Conservation (phyloP, 2,113 vertebrate species). For the Mohoua ochrocephala region DNA sequence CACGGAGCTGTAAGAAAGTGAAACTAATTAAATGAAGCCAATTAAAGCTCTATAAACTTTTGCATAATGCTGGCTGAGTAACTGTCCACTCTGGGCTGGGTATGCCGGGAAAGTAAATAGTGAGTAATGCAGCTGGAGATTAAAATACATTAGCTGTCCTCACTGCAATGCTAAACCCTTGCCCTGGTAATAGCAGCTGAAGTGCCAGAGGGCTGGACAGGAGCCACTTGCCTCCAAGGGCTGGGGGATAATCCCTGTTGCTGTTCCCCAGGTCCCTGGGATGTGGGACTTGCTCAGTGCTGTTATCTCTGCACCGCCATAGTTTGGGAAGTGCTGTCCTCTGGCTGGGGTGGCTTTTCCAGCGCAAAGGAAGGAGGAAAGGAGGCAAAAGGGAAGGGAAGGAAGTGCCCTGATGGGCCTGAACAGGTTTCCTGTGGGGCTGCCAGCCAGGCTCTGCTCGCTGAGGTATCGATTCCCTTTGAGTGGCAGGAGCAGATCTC, state of each 20-base stretch:
- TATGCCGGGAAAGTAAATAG: conserved; percentile 21
- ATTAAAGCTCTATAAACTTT: neutral
- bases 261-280: neutral
- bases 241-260: neutral
- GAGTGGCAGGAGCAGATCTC: conserved; percentile 55
- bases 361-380: neutral
- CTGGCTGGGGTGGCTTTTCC: neutral
- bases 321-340: neutral
- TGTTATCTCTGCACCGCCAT: neutral
- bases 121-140: conserved; percentile 37
- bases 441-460: neutral
- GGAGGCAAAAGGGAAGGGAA: neutral
- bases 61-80: neutral
- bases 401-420: neutral
- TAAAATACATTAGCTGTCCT: conserved; percentile 36
- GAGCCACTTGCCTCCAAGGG: neutral
- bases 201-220: neutral
- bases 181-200: conserved; percentile 15
- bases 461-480: neutral
- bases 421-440: neutral
- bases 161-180: conserved; percentile 41
- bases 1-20: neutral
- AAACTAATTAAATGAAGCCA: neutral
- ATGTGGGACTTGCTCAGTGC: neutral
- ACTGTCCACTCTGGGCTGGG: neutral